Base-by-base conservation (phyloP, 2,797 vertebrate genomes). In the Bovichtus diacanthus region DNA sequence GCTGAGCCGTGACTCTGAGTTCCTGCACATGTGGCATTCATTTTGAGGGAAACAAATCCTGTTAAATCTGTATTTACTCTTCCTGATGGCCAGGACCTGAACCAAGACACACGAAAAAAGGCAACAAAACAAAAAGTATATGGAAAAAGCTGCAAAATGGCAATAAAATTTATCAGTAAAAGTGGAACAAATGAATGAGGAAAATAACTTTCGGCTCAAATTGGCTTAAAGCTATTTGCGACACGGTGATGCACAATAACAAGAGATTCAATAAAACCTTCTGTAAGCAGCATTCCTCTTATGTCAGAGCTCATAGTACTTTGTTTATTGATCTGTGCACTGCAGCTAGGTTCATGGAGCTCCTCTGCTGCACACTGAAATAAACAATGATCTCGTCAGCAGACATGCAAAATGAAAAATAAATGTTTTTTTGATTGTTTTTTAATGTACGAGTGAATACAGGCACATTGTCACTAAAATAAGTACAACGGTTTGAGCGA, bases 1-100 rank as follows among this genome's bases (percentile, higher is more conserved):
- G 84, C 80, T 88, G 86, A 93, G 90, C 85, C 86, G 50, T 92
- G 85, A 90, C 91, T 92, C 76, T 69, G 66, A 84, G 87, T 84
- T 91, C 84, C 87, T 91, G 83, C 84, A 90, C 92, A 93, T 92
- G 80, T 93, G 91, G 87, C 68, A 85, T 84, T 90, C 53, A 91
- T 94, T 93, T 85, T 82, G 66, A 82, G 47, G 72, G 87, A 90
- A 93, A 92, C 78, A 91, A 91, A 90, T 83, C 81, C 75, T 81
- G 73, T 86, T 90, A 82, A 90, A 91, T 85, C 71, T 91, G 76
- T 91, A 87, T 93, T 93, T 87, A 81, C 78, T 89, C 78, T 87
- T 65, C 70, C 70, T 85, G 83, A 90, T 87, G 80, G 78, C 77
- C 50, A 25, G 62, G 54, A 74, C 69, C 46, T 85, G 62, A 76